A percentile compares a stretch with the other conserved stretches of the same genome.
These are phyloP conservation scores for Neodiprion pinetum DNA, from an alignment of 1,140 invertebrate species.

Conservation along the genomic window DNA sequence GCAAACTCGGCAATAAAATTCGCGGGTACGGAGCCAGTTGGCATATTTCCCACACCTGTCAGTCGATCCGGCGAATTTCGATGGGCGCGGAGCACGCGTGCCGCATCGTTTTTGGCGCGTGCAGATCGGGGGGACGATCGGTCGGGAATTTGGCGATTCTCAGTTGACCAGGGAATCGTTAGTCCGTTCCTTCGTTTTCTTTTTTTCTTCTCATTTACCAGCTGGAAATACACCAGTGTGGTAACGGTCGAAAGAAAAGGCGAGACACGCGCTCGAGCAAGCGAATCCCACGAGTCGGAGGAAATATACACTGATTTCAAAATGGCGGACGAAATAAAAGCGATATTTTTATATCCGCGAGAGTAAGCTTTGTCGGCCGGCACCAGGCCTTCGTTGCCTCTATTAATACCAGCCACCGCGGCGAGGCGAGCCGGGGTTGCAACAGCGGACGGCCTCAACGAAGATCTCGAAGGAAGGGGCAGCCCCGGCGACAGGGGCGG, in stretches of 20 bases:
- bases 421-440: conserved; percentile 5
- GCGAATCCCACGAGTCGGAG: conserved; percentile 4
- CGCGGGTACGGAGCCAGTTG: background rate
- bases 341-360: conserved; percentile 58
- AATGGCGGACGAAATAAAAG: conserved; percentile 46
- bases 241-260: background rate
- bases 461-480: conserved; percentile 4
- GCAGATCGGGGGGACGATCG: no score
- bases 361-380: conserved; percentile 47
- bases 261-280: background rate
- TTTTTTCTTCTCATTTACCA: no score
- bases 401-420: conserved; percentile 55
- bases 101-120: no score
- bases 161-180: no score
- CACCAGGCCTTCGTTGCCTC: conserved; percentile 49
- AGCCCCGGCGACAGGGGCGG: conserved; percentile 2
- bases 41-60: background rate
- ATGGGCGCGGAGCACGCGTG: no score
- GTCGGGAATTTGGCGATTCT: no score
- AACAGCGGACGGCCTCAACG: conserved; percentile 3
- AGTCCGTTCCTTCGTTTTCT: background rate
- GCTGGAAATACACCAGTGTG: background rate
- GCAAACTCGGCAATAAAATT: background rate
- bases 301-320: conserved; percentile 7
- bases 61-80: background rate